A percentile compares a stretch with the other conserved stretches of the same genome.
phyloP scores from a whole-genome alignment of 2,888 invertebrate genomes.

The Bugulina stolonifera region DNA sequence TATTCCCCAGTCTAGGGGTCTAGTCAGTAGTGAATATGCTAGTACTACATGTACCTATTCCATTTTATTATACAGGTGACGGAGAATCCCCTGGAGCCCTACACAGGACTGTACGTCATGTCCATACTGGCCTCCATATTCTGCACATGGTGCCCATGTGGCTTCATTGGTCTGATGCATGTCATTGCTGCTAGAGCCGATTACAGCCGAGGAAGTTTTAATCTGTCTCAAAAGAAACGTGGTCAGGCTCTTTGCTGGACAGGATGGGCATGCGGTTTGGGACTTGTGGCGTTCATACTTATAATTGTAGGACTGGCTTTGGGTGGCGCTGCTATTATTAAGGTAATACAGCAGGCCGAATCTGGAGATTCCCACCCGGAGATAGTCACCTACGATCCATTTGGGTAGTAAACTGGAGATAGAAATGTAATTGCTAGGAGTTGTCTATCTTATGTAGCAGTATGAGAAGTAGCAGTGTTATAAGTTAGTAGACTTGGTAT shows the following conservation, averaged over 20 bases:
- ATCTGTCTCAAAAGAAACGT: neutral
- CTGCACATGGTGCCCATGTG: neutral
- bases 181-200: conserved; percentile 19
- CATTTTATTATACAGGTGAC: neutral
- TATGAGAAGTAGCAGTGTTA: too few species aligned
- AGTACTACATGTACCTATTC: too few species aligned
- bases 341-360: neutral
- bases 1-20: too few species aligned
- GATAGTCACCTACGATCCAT: too few species aligned
- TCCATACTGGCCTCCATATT: conserved; percentile 15
- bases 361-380: too few species aligned
- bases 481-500: too few species aligned
- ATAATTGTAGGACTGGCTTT: neutral
- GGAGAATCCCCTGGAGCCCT: neutral
- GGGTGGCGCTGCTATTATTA: neutral
- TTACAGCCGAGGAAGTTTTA: conserved; percentile 6
- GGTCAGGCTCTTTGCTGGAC: conserved; percentile 19
- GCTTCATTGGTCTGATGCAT: conserved; percentile 16
- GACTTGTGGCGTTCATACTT: neutral
- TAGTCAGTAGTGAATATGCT: too few species aligned
- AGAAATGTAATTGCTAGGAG: too few species aligned
- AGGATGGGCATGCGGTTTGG: conserved; percentile 10
- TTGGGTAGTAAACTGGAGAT: too few species aligned
- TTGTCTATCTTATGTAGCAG: too few species aligned
- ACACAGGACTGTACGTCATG: neutral